Evolutionary conservation across 2,888 invertebrate species (phyloP).

Genomic region (Onthophagus sagittarius): DNA sequence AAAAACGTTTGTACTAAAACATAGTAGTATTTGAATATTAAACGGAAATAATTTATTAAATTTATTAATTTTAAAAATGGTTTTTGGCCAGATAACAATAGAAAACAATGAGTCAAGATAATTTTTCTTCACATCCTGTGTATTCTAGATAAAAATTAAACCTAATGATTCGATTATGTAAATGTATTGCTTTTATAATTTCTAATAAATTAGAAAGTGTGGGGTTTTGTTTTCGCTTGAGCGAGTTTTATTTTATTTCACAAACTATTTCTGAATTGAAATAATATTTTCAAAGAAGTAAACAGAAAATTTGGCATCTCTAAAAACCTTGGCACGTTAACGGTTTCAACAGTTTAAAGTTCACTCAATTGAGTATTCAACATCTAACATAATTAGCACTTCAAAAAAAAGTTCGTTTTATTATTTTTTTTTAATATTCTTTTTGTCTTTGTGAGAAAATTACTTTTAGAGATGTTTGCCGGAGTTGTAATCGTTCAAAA

Average conservation of each 20-base stretch:
- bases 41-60: not conserved
- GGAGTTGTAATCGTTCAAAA: too few relatives aligned
- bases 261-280: too few relatives aligned
- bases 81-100: too few relatives aligned
- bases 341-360: not conserved
- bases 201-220: not conserved
- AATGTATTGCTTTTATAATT: not conserved
- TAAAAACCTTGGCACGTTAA: not conserved
- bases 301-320: not conserved
- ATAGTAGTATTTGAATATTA: too few relatives aligned
- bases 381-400: not conserved
- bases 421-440: too few relatives aligned
- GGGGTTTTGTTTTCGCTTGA: not conserved
- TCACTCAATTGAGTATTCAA: not conserved
- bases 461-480: too few relatives aligned
- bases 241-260: not conserved
- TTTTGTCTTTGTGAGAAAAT: too few relatives aligned
- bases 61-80: too few relatives aligned
- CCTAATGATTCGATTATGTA: not conserved
- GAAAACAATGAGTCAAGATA: not conserved
- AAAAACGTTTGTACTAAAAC: not conserved
- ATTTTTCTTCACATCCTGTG: not conserved
- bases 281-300: not conserved
- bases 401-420: not conserved
- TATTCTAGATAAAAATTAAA: not conserved